phyloP scores from a whole-genome alignment of 30 jellyfish, hydroid and myxozoan genomes.

The Euphysa ruthae region DNA sequence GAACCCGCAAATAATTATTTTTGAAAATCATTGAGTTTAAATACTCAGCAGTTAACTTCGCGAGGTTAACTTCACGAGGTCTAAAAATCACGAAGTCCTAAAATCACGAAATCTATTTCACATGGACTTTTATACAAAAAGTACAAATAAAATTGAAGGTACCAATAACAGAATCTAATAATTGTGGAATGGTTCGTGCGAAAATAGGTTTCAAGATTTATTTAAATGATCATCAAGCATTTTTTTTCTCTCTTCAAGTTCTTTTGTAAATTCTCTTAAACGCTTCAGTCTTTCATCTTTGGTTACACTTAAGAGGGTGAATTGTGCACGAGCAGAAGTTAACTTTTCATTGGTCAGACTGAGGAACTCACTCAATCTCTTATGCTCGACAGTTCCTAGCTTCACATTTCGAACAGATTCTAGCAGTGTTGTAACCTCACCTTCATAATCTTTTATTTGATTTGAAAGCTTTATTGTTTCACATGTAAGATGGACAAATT shows the following conservation, averaged over 20 bases:
- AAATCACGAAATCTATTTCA: too few species aligned
- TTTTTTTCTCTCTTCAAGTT: constrained; percentile 40
- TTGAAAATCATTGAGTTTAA: too few species aligned
- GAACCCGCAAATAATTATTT: too few species aligned
- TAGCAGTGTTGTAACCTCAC: constrained; percentile 60
- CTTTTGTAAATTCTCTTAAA: constrained; percentile 42
- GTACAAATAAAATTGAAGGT: too few species aligned
- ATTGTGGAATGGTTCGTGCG: too few species aligned
- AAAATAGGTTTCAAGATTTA: too few species aligned
- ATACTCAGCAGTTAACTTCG: too few species aligned
- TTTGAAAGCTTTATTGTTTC: constrained; percentile 58
- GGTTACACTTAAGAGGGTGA: constrained; percentile 65
- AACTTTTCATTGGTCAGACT: constrained; percentile 45
- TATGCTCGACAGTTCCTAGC: constrained; percentile 26
- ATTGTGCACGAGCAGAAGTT: constrained; percentile 71
- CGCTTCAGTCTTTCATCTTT: constrained; percentile 57
- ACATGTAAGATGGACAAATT: constrained; percentile 51
- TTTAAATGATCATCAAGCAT: constrained; percentile 57
- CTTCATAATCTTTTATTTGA: constrained; percentile 51
- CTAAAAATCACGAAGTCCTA: too few species aligned
- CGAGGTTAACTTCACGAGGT: too few species aligned
- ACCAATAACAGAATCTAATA: too few species aligned
- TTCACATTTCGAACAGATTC: constrained; percentile 60
- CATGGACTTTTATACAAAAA: too few species aligned
- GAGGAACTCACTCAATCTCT: constrained; percentile 31